Evolutionary conservation across 1,140 invertebrate genomes (phyloP).

Genomic region (Drosophila tropicalis): DNA sequence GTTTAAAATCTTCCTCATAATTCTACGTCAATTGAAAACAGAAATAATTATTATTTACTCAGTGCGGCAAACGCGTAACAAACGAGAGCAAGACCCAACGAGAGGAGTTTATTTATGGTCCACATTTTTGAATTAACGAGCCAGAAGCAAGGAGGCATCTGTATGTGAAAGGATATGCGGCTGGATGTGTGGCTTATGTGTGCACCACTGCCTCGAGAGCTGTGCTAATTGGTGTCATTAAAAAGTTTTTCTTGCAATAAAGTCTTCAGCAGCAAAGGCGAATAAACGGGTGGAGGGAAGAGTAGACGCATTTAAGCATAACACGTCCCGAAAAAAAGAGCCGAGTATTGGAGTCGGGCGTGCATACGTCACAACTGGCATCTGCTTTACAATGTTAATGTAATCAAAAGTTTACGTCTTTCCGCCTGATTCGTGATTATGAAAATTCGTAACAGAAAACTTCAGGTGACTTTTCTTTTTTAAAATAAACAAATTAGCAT

Average conservation of each 20-base stretch:
- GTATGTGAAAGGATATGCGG: slow-evolving; percentile 35
- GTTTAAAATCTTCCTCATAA: not conserved
- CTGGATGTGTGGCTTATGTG: slow-evolving; percentile 4
- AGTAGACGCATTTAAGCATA: not conserved
- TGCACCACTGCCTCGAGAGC: slow-evolving; percentile 34
- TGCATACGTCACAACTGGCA: not conserved
- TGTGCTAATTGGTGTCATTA: slow-evolving; percentile 74
- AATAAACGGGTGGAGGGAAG: not conserved
- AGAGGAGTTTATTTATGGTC: slow-evolving; percentile 61
- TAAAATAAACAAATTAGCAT: slow-evolving; percentile 69
- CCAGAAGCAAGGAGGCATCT: slow-evolving; percentile 24
- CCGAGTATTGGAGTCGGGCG: not conserved
- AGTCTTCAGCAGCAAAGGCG: not conserved
- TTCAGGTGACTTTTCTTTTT: slow-evolving; percentile 13
- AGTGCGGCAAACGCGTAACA: slow-evolving; percentile 29
- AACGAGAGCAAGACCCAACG: not conserved
- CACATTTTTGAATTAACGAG: slow-evolving; percentile 69
- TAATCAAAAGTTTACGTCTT: slow-evolving; percentile 71
- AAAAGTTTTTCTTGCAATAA: slow-evolving; percentile 48
- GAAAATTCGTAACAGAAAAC: slow-evolving; percentile 46
- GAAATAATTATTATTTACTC: slow-evolving; percentile 78
- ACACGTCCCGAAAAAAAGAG: slow-evolving; percentile 28
- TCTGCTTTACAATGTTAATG: slow-evolving; percentile 75
- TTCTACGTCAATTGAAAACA: slow-evolving; percentile 31
- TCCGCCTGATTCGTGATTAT: slow-evolving; percentile 75